Percentiles rank a stretch among this genome's conserved stretches.
Evolutionary conservation across 2,888 invertebrate genomes (phyloP).

Genomic region (Diaprepes abbreviatus): DNA sequence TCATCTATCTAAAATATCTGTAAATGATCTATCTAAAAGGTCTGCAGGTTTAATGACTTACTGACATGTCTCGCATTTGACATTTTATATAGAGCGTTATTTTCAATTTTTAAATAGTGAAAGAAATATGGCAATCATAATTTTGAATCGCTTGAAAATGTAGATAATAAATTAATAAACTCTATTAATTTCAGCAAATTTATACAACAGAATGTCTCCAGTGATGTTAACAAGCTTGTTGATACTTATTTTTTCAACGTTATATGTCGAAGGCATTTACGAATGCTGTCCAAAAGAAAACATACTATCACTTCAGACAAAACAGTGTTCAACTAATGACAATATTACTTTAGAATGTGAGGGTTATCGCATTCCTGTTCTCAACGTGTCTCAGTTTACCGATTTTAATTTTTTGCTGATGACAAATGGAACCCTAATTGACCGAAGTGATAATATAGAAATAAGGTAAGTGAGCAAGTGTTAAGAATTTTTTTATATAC

Average conservation of each 20-base stretch:
- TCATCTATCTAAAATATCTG: no score
- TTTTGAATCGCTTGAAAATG: no score
- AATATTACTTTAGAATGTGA: not conserved
- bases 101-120: no score
- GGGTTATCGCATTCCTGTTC: not conserved
- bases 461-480: slow-evolving; percentile 1
- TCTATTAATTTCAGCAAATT: not conserved
- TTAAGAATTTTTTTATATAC: no score
- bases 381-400: not conserved
- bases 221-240: not conserved
- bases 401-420: not conserved
- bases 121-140: no score
- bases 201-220: not conserved
- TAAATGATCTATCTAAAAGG: no score
- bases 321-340: not conserved
- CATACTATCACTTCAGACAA: not conserved
- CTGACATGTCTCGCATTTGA: no score
- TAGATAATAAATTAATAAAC: no score
- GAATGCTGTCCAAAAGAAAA: slow-evolving; percentile 31
- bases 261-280: not conserved
- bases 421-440: not conserved
- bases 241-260: not conserved
- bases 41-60: no score
- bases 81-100: no score
- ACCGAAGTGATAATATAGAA: not conserved